Percentiles rank a stretch among this genome's conserved stretches.
Conservation (phyloP, 2,113 vertebrate genomes). For the Epinephelus moara region DNA sequence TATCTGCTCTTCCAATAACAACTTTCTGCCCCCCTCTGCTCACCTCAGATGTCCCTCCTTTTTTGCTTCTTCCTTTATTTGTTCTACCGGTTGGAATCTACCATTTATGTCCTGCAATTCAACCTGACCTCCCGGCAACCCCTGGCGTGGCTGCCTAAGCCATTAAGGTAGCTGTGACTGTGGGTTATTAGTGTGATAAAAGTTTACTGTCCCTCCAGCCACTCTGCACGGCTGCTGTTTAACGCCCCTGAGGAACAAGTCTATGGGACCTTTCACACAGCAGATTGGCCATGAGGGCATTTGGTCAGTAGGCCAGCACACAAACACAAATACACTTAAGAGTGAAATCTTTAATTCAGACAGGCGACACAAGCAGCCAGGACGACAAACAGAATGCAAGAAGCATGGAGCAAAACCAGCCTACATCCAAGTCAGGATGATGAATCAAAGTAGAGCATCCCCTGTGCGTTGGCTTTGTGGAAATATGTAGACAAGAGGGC, state of each 20-base stretch:
- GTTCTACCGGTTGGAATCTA: slow-evolving; percentile 75
- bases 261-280: slow-evolving; percentile 65
- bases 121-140: slow-evolving; percentile 84
- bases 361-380: not conserved
- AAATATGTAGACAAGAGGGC: slow-evolving; percentile 77
- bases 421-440: slow-evolving; percentile 48
- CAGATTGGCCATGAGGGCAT: slow-evolving; percentile 67
- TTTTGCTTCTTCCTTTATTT: slow-evolving; percentile 73
- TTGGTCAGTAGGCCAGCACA: slow-evolving; percentile 62
- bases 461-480: slow-evolving; percentile 56
- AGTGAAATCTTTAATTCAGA: slow-evolving; percentile 45
- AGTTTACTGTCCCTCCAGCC: slow-evolving; percentile 81
- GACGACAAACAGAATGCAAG: slow-evolving; percentile 27
- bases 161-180: slow-evolving; percentile 80
- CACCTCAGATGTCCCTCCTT: slow-evolving; percentile 66
- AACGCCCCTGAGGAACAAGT: slow-evolving; percentile 68
- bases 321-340: slow-evolving; percentile 29
- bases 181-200: slow-evolving; percentile 83
- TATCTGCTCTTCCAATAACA: slow-evolving; percentile 75
- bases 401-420: slow-evolving; percentile 12
- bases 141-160: slow-evolving; percentile 76
- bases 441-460: slow-evolving; percentile 72
- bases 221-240: slow-evolving; percentile 75
- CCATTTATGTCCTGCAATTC: slow-evolving; percentile 84
- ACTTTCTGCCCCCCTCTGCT: slow-evolving; percentile 63